Evolutionary conservation across 2,113 vertebrate species (phyloP).

Genomic region (Oreocharis arfaki): DNA sequence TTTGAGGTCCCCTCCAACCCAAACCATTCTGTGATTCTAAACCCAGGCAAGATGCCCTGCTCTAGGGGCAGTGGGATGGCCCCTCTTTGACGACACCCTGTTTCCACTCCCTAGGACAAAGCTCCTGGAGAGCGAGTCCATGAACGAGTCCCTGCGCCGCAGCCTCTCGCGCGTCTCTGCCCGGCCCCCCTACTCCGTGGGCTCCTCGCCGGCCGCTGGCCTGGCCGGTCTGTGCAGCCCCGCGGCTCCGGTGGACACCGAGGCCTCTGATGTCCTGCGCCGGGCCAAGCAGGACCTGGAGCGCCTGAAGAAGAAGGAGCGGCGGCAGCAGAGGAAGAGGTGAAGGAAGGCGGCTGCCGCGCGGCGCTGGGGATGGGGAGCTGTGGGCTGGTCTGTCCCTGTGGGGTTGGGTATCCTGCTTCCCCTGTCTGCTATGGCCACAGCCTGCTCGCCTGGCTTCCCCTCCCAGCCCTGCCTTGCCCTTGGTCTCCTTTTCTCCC

Average conservation of each 20-base stretch:
- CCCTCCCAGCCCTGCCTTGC: not conserved
- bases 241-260: constrained; percentile 75
- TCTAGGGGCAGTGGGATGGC: no score
- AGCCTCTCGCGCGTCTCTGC: constrained; percentile 79
- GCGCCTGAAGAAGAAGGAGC: constrained; percentile 89
- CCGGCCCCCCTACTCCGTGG: constrained; percentile 70
- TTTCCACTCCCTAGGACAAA: constrained; percentile 76
- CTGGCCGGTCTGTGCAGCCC: constrained; percentile 71
- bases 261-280: constrained; percentile 86
- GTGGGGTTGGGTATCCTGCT: not conserved
- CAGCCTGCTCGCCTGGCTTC: accelerated
- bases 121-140: constrained; percentile 92
- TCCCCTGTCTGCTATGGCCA: not conserved
- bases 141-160: constrained; percentile 92
- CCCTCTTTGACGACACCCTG: not conserved
- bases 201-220: constrained; percentile 45
- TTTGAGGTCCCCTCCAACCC: not conserved
- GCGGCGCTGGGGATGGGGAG: not conserved
- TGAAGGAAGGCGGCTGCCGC: constrained; percentile 11
- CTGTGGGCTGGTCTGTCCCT: accelerated
- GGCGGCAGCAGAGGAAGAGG: constrained; percentile 87
- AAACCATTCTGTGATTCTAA: not conserved
- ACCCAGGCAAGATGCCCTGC: not conserved
- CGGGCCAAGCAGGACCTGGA: constrained; percentile 92
- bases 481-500: not conserved